A percentile compares a stretch with the other conserved stretches of the same genome.
Evolutionary conservation across 2,797 vertebrate genomes (phyloP).

Genomic region (Pangasius krempfi): DNA sequence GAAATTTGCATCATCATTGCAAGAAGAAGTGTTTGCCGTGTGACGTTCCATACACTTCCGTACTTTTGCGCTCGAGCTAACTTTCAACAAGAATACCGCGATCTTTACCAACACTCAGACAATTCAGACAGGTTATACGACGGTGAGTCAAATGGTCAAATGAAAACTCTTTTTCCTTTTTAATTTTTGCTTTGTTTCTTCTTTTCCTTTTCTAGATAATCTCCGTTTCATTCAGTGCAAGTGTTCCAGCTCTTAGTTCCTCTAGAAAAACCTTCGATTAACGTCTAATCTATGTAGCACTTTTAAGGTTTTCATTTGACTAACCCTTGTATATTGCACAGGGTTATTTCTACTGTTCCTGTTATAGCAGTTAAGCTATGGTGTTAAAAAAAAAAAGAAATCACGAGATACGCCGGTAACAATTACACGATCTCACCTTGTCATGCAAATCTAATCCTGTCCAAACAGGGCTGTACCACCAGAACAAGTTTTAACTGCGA

Average conservation of each 20-base stretch:
- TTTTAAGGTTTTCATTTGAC: background rate
- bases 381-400: background rate
- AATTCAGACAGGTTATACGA: background rate
- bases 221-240: too few species aligned
- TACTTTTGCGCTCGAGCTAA: background rate
- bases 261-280: background rate
- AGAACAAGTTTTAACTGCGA: background rate
- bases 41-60: background rate
- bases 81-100: background rate
- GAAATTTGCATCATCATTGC: background rate
- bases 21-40: background rate
- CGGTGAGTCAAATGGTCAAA: background rate
- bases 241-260: background rate
- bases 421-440: background rate
- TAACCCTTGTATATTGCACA: background rate
- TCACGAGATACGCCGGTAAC: background rate
- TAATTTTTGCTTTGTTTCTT: background rate
- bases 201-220: background rate
- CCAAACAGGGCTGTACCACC: background rate
- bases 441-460: background rate
- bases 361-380: background rate
- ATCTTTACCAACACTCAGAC: background rate
- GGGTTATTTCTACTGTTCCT: background rate
- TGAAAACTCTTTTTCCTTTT: too few species aligned
- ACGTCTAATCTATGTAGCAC: background rate